Base-by-base conservation (phyloP, 2,888 invertebrate genomes). In the Ormyrus thymus region DNA sequence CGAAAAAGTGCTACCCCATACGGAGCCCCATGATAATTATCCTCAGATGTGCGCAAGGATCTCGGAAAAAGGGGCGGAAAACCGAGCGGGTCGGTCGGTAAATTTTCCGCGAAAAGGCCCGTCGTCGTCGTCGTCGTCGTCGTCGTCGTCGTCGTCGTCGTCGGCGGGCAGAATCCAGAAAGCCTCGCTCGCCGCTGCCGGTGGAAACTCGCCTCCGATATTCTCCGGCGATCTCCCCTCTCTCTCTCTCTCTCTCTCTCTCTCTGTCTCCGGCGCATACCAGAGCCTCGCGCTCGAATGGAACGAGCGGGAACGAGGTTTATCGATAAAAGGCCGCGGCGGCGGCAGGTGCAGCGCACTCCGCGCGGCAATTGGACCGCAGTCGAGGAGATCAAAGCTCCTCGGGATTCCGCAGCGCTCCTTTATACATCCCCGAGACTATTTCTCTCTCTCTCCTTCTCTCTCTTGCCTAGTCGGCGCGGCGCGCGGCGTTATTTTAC, bases 81-180 rank as follows among this genome's bases (percentile, higher is more conserved):
- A 29, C 29, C 29, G 3, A 29, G 29, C 64, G 1, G 2, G 15
- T 8, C 9, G 29, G 62, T 64, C 64, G 72, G 72, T 73, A 75
- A 75, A 61, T 68, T 75, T 75, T 68, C 68, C 75, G n/a, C 66
- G 75, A 68, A 68, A 68, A 75, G 51, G 45, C 45, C 55, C 29
- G 29, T 29, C 29, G 29, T 29, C 29, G 29, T 29, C 29, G 29
- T 1, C 29, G 29, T 29, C 29, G 29, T 29, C 29, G 29, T 29
- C 29, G 29, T 1, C 29, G 29, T n/a, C 29, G 29, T 29, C 29
- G 29, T 29, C 29, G 29, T 29, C 29, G 29, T 1, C 29, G 29
- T n/a, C 29, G 29, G 29, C 29, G 29, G 29, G 1, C 29, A 1
- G 29, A 29, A 29, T 29, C 29, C 3, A 29, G 29, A 29, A 29